phyloP scores from a whole-genome alignment of 1,140 invertebrate species.

The Scaptomyza hsui region DNA sequence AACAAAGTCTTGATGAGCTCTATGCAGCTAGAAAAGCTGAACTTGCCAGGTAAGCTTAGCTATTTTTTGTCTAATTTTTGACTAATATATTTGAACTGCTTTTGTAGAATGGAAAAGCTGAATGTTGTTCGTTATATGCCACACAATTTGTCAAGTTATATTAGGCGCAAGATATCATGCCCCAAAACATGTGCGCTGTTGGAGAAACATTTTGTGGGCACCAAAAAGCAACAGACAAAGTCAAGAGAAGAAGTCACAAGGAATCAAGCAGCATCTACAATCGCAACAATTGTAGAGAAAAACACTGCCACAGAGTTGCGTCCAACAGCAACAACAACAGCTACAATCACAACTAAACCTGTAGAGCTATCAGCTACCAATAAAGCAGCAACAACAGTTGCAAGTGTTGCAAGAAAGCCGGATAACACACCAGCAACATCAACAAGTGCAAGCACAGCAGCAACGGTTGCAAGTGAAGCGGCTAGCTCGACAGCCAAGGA shows the following conservation, averaged over 20 bases:
- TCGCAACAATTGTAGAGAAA: not conserved
- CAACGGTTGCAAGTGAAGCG: not conserved
- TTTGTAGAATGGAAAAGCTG: conserved; percentile 12
- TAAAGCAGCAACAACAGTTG: no score
- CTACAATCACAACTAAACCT: not conserved
- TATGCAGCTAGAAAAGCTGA: conserved; percentile 17
- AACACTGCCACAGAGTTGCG: not conserved
- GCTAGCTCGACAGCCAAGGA: not conserved
- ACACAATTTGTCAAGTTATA: conserved; percentile 11
- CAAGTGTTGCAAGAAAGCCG: no score
- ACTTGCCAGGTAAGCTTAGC: conserved; percentile 18
- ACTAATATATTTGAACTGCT: not conserved
- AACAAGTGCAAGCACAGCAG: not conserved
- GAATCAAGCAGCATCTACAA: no score
- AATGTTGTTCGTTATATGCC: conserved; percentile 23
- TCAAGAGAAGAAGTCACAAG: not conserved
- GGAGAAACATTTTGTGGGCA: conserved; percentile 6
- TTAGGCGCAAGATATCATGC: not conserved
- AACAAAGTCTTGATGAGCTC: not conserved
- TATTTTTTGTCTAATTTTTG: not conserved
- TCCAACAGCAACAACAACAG: not conserved
- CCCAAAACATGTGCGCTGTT: conserved; percentile 1
- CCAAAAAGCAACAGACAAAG: not conserved
- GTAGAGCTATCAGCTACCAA: no score
- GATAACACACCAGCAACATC: not conserved